Percentiles rank a stretch among this genome's conserved stretches.
These are phyloP conservation scores for Pharmacophagus antenor DNA, from an alignment of 2,888 invertebrate species.

Conservation along the genomic window DNA sequence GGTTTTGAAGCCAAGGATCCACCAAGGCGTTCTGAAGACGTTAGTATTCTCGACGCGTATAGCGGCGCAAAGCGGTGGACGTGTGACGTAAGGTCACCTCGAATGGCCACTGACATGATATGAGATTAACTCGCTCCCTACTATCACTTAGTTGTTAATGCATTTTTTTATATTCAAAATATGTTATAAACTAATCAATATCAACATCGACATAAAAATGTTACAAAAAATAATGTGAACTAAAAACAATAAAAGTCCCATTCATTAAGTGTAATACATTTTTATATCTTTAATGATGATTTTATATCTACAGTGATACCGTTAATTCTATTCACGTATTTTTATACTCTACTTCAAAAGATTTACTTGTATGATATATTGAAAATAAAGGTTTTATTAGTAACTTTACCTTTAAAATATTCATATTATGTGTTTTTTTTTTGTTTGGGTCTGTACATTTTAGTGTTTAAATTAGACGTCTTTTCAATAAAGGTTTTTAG, in stretches of 20 bases:
- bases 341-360: background rate
- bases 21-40: conserved; percentile 73
- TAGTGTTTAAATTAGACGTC: too few relatives aligned
- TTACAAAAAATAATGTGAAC: background rate
- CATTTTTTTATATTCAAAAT: conserved; percentile 13
- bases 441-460: too few relatives aligned
- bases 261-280: background rate
- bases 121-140: conserved; percentile 63
- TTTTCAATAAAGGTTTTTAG: too few relatives aligned
- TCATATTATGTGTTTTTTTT: too few relatives aligned
- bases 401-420: too few relatives aligned
- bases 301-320: background rate
- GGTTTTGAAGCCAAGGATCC: conserved; percentile 81
- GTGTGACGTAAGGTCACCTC: conserved; percentile 76
- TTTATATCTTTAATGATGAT: background rate
- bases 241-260: conserved; percentile 1
- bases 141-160: conserved; percentile 33
- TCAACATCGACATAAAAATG: background rate
- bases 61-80: conserved; percentile 61
- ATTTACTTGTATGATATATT: background rate
- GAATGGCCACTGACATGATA: conserved; percentile 69
- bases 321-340: background rate
- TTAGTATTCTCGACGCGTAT: conserved; percentile 76
- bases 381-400: background rate
- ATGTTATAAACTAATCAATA: background rate